Base-by-base conservation (phyloP, 1,140 invertebrate species). In the Dendrolimus punctatus region DNA sequence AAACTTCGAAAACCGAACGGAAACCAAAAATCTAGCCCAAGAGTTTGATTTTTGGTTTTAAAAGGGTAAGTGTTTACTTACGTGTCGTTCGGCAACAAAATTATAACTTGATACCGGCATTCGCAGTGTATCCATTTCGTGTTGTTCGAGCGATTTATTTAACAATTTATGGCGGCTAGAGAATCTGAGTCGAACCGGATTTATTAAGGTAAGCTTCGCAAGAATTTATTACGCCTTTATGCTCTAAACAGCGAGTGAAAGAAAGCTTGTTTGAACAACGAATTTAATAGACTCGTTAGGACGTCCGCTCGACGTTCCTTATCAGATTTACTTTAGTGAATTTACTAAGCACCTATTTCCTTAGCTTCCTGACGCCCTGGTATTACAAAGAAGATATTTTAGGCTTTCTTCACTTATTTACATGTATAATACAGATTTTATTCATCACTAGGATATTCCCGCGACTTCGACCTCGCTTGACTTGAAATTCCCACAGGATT, bases 111-210 rank as follows among this genome's bases (percentile, higher is more conserved):
- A 58, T 61, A 55, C 55, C 39, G 23, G 6, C 52, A 60, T 57
- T 48, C 53, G 60, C 59, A 63, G 55, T 58, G 57, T 50, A 58
- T 59, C 55, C 49, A 52, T 60, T 57, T 49, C 46, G 63, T 65
- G 71, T 70, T 66, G 57, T 66, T 57, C 67, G 53, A 62, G 56
- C 74, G 73, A 79, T 81, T 79, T 81, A 79, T 79, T 79, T 71
- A 70, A 76, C 70, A 76, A 81, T 81, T 81, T 81, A 81, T 76
- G 58, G 74, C 59, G 52, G 62, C 68, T 71, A 62, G 62, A 67
- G 71, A 77, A 74, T 77, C 72, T 77, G 74, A 77, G 63, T 76
- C 69, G 63, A 70, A 73, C 60, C 66, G 66, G 75, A 80, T 80
- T 80, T 80, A 80, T 80, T 75, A 76, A 75, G 77, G 71, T 78